Evolutionary conservation across 1,140 invertebrate species (phyloP).

Genomic region (Drosophila triauraria): DNA sequence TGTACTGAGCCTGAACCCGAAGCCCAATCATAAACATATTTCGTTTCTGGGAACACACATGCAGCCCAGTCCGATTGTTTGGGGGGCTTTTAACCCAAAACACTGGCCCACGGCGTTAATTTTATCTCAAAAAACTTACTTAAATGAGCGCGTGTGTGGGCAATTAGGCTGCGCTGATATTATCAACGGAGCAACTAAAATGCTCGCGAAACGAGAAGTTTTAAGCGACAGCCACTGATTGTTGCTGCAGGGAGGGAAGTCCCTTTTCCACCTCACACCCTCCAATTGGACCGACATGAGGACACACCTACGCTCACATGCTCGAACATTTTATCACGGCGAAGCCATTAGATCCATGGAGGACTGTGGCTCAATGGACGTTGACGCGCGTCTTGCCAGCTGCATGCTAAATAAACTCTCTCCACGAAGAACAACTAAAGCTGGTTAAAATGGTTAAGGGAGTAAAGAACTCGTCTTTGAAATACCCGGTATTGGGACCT

Average conservation of each 20-base stretch:
- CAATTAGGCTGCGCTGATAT: slow-evolving; percentile 55
- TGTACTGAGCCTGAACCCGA: background rate
- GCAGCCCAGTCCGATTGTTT: background rate
- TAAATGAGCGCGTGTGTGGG: slow-evolving; percentile 63
- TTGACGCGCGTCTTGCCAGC: slow-evolving; percentile 62
- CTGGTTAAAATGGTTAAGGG: too few relatives aligned
- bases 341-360: slow-evolving; percentile 58
- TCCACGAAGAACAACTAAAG: slow-evolving; percentile 15
- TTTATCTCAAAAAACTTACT: slow-evolving; percentile 61
- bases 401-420: slow-evolving; percentile 59
- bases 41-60: slow-evolving; percentile 26
- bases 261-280: background rate
- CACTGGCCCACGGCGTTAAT: slow-evolving; percentile 49
- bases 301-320: slow-evolving; percentile 16
- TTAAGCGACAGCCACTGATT: slow-evolving; percentile 50
- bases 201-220: slow-evolving; percentile 29
- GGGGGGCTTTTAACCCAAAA: slow-evolving; percentile 14
- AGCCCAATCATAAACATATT: slow-evolving; percentile 14
- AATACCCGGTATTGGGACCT: background rate
- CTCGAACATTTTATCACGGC: slow-evolving; percentile 58
- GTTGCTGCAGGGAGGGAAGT: slow-evolving; percentile 29
- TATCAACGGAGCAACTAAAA: slow-evolving; percentile 38
- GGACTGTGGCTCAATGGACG: slow-evolving; percentile 60
- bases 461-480: background rate
- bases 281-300: background rate